Evolutionary conservation across 2,797 vertebrate species (phyloP), one percentile per base, ranked within the genome.

Genomic region (Phrynocephalus vlangalii): DNA sequence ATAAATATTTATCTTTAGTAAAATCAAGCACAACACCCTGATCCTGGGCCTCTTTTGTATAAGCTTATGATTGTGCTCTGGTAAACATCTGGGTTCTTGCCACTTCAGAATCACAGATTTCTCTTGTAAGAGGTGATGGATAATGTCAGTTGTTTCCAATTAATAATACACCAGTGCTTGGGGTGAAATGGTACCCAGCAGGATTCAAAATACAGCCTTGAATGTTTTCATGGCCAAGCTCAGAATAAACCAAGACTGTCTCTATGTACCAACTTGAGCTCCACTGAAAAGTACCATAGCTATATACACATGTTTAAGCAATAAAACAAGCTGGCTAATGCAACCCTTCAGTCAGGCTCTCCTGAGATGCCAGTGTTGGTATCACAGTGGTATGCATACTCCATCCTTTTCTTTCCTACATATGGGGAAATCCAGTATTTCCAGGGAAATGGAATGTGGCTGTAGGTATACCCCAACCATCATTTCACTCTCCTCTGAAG

Each of bases 1-100:
- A 67, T n/a, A 50, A 73, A 13, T 26, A 48, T 87, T 78, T 91
- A 52, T 84, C 1, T 67, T 91, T 86, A 68, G 50, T 56, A 92
- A n/a, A 71, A 60, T 72, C 87, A 90, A 90, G 11, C 63, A 67
- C 48, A 86, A 73, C n/a, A 72, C 70, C 80, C 63, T 85, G 68
- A 28, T n/a, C 79, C 78, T 72, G 88, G 84, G 78, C 89, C 52
- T 52, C 7, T 52, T 52, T 52, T 52, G 52, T 52, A 52, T 52
- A 52, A 52, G 52, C 52, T 52, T 52, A 52, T 52, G 52, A 44
- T 44, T 44, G 38, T 52, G 52, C 52, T 52, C 11, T 52, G 7
- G 8, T 52, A 52, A 52, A 52, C 52, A 52, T 52, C 52, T 52
- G 52, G 52, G 52, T 52, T 52, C 52, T 52, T 52, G 52, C 8